These are phyloP conservation scores for Onychomys arenicola DNA, from an alignment of 2,797 vertebrate species.

Conservation along the genomic window DNA sequence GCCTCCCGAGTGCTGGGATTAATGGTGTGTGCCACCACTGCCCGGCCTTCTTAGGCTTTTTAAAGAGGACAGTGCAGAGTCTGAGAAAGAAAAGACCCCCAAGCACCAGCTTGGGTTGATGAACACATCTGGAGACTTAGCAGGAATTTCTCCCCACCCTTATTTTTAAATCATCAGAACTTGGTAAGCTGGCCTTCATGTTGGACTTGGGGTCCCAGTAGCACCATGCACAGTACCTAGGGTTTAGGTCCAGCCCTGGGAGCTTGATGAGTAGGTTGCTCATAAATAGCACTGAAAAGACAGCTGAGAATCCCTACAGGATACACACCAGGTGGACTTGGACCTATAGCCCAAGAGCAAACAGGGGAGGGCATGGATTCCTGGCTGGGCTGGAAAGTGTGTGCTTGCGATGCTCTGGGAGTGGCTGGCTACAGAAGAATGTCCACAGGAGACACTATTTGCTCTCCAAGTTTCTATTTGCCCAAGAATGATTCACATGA, in stretches of 20 bases:
- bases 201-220: neutral
- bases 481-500: conserved; percentile 47
- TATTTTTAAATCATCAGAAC: neutral
- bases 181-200: neutral
- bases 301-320: neutral
- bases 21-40: neutral
- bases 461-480: conserved; percentile 63
- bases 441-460: neutral
- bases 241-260: neutral
- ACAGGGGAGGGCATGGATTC: neutral
- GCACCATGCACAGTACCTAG: neutral
- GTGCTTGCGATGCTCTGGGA: neutral
- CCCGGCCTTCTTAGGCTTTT: neutral
- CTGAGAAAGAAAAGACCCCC: neutral
- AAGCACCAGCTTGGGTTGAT: neutral
- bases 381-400: neutral
- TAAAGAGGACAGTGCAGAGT: neutral
- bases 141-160: neutral
- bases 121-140: neutral
- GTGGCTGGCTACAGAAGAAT: neutral
- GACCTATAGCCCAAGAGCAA: neutral
- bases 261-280: neutral
- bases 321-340: neutral
- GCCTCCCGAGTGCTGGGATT: neutral
- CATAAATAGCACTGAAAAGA: neutral